Evolutionary conservation across 2,888 invertebrate genomes (phyloP).

Genomic region (Deroplatys truncata): DNA sequence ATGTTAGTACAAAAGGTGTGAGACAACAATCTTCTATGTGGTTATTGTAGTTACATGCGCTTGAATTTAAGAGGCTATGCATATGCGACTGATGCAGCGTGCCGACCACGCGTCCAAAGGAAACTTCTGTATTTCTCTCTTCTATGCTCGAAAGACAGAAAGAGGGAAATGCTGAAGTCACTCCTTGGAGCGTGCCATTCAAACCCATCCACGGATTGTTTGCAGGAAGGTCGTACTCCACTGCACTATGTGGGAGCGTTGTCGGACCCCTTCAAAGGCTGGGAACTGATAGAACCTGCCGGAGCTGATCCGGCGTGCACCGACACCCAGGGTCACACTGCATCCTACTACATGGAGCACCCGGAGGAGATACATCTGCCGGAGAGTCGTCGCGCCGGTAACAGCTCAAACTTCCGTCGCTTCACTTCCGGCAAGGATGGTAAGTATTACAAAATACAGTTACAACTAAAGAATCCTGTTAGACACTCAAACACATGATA

Average conservation of each 20-base stretch:
- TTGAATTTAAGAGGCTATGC: too few relatives aligned
- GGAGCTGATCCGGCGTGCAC: slow-evolving; percentile 59
- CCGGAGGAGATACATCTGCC: slow-evolving; percentile 53
- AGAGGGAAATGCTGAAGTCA: too few relatives aligned
- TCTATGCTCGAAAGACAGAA: too few relatives aligned
- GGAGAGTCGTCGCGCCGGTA: slow-evolving; percentile 39
- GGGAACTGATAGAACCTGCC: slow-evolving; percentile 56
- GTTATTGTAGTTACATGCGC: too few relatives aligned
- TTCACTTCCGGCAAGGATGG: slow-evolving; percentile 38
- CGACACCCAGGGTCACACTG: slow-evolving; percentile 55
- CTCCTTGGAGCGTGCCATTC: too few relatives aligned
- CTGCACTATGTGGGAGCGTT: slow-evolving; percentile 63
- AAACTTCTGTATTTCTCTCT: too few relatives aligned
- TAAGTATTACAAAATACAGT: slow-evolving; percentile 35
- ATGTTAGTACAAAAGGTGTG: too few relatives aligned
- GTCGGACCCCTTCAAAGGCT: slow-evolving; percentile 54
- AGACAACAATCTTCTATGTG: too few relatives aligned
- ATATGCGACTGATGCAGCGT: too few relatives aligned
- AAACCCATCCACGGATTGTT: too few relatives aligned
- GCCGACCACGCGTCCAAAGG: too few relatives aligned
- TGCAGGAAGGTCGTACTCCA: slow-evolving; percentile 62
- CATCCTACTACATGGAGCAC: slow-evolving; percentile 55
- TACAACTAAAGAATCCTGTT: background rate
- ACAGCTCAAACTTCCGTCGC: slow-evolving; percentile 19
- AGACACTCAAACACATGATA: too few relatives aligned